Conservation (phyloP, 2,113 vertebrate species). For the Scolopax mira region DNA sequence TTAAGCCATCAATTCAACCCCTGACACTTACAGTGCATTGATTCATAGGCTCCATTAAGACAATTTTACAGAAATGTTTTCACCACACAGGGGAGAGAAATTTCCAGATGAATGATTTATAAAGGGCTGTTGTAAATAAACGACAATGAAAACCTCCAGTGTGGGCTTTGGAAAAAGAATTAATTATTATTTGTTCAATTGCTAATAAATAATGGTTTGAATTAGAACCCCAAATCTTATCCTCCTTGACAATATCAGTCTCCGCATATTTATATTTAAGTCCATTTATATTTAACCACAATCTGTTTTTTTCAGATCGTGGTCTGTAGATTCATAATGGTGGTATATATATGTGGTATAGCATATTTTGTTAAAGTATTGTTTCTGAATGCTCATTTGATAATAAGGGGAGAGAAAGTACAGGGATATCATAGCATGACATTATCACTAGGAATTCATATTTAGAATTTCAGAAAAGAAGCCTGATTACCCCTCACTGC, state of each 20-base stretch:
- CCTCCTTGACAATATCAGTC: not conserved
- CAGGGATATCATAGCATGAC: not conserved
- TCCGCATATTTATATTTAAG: not conserved
- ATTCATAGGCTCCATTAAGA: conserved; percentile 31
- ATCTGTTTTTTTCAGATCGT: not conserved
- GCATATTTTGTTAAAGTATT: not conserved
- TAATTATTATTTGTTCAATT: conserved; percentile 3
- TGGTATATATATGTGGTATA: not conserved
- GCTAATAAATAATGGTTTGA: not conserved
- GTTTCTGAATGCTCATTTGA: not conserved
- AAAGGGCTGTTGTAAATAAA: not conserved
- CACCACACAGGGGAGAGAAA: not conserved
- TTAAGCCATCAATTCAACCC: not conserved
- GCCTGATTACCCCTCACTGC: not conserved
- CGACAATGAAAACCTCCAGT: not conserved
- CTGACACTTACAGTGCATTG: not conserved
- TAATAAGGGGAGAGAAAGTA: not conserved
- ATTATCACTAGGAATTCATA: not conserved
- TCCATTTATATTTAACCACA: not conserved
- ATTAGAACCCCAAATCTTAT: not conserved
- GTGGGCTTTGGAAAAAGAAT: not conserved
- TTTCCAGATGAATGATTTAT: conserved; percentile 10
- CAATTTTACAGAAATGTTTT: conserved; percentile 43
- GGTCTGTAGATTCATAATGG: not conserved
- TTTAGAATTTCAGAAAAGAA: not conserved